Base-by-base conservation (phyloP, 2,113 vertebrate genomes). In the Plotosus lineatus region DNA sequence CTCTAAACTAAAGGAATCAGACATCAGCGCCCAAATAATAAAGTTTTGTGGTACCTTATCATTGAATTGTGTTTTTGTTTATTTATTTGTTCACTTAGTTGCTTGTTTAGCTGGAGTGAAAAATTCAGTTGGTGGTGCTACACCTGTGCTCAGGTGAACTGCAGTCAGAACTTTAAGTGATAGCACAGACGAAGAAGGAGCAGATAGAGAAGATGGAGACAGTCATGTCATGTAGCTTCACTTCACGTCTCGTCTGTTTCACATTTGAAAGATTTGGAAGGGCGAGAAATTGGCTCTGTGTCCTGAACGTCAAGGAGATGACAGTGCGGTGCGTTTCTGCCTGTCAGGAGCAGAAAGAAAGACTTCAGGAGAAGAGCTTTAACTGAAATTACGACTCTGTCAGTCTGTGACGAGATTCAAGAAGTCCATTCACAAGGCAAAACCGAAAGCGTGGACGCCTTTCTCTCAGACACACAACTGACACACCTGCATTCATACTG, bases 251-350 rank as follows among this genome's bases (percentile, higher is more conserved):
- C n/a, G 48, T 71, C 68, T 71, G 33, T 31, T 71, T 71, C 68
- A 71, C 42, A 71, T 71, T 68, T 48, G 68, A 71, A 31, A 71
- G 68, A 71, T 71, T 71, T 71, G 42, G 42, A 46, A 42, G 31
- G 42, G 42, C 3, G n/a, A 71, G 68, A 71, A 71, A 71, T 48
- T 71, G 65, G 65, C 65, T 68, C 38, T 14, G 65, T 68, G 65
- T 68, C 40, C n/a, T 23, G 23, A 68, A 26, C 5, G 40, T 68
- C 65, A 68, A 7, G 38, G 65, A 26, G 44, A 68, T 68, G 65
- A 68, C 65, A 68, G 65, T 17, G 19, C 19, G 0, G 61, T 38
- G 61, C 61, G 33, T 38, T 65, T 65, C 61, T 65, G 61, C 33
- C 61, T 65, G 36, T 65, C 61, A 65, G 61, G 61, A 38, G 61